A percentile compares a stretch with the other conserved stretches of the same genome.
phyloP scores from a whole-genome alignment of 2,888 invertebrate species.

The Tipula lateralis region DNA sequence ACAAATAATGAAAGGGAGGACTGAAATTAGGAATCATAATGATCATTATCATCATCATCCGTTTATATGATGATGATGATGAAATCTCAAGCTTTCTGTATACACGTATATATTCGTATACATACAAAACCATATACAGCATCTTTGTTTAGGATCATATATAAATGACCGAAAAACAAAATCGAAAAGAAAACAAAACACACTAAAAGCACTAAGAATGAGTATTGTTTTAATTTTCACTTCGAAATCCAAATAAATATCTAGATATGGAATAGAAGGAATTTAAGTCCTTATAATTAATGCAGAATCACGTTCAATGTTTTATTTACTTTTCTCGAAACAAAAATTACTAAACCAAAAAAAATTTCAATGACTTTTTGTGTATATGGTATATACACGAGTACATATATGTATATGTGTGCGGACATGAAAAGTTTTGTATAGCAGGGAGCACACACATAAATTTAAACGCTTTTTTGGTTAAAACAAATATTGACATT shows the following conservation, averaged over 20 bases:
- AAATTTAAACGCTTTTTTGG: not conserved
- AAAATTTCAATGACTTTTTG: conserved; percentile 7
- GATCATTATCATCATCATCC: not conserved
- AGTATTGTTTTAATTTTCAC: not conserved
- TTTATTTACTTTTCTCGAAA: conserved; percentile 19
- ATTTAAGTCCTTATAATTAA: conserved; percentile 24
- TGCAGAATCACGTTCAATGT: conserved; percentile 24
- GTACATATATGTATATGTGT: not conserved
- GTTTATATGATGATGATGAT: not conserved
- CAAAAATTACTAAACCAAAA: not conserved
- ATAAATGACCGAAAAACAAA: not conserved
- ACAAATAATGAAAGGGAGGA: not conserved
- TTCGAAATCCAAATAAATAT: not conserved
- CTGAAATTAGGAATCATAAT: not conserved
- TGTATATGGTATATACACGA: too few species aligned
- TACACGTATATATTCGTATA: not conserved
- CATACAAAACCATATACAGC: not conserved
- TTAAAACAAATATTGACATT: not conserved
- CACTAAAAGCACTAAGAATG: not conserved
- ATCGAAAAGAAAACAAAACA: conserved; percentile 3
- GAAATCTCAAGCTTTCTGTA: not conserved
- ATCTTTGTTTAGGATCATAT: not conserved
- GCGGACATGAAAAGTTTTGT: not conserved
- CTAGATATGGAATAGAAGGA: not conserved
- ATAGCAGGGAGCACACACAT: not conserved